These are phyloP conservation scores for Palythoa grandis DNA, from an alignment of 92 coral and sea anemone genomes.

Conservation along the genomic window DNA sequence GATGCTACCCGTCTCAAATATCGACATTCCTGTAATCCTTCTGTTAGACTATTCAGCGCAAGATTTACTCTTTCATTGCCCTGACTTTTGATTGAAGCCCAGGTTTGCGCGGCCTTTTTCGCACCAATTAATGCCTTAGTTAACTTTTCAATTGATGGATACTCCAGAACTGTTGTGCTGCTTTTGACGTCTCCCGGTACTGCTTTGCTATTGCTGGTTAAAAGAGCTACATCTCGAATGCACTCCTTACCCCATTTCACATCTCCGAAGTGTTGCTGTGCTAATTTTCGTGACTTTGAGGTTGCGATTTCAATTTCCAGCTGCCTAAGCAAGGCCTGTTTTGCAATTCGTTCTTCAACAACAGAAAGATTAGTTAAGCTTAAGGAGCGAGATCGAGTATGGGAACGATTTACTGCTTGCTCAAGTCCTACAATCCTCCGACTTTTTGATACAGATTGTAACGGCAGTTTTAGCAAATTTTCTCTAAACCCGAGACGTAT, in stretches of 20 bases:
- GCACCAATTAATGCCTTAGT: background rate
- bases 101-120: background rate
- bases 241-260: background rate
- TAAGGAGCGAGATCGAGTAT: background rate
- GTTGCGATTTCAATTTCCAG: conserved; percentile 6
- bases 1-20: background rate
- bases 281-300: conserved; percentile 10
- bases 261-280: background rate
- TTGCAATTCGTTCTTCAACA: conserved; percentile 6
- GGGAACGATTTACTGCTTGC: conserved; percentile 10
- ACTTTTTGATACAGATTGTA: background rate
- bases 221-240: background rate
- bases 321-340: conserved; percentile 14
- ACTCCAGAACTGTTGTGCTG: background rate
- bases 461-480: background rate
- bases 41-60: background rate
- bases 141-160: background rate
- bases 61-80: background rate
- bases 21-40: background rate
- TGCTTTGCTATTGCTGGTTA: background rate
- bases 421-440: background rate
- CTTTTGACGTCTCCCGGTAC: background rate
- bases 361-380: background rate
- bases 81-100: background rate
- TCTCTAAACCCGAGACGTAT: background rate